Evolutionary conservation across 2,888 invertebrate genomes (phyloP), one percentile per base, ranked within the genome.

Genomic region (Phortica okadai): DNA sequence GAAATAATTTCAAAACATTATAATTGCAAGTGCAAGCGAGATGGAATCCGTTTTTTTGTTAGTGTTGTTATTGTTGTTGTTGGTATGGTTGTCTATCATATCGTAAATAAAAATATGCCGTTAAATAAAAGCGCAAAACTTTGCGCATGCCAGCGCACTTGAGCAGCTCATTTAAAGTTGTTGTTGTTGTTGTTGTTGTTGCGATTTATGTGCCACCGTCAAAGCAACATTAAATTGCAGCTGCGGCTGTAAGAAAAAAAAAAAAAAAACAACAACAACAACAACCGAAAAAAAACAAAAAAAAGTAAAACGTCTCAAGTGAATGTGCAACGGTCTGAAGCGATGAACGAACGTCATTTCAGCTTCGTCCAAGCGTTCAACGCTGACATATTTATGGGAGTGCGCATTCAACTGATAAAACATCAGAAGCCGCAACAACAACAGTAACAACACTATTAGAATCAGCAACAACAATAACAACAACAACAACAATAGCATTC

Each of bases 341-440:
- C 33, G 33, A n/a, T 69, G 66, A 66, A 69, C 59, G 59, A 16
- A n/a, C 59, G 59, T 59, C 59, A 59, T 59, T 59, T 16, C 59
- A 59, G 59, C n/a, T 59, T n/a, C 59, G 59, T 16, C 16, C 16
- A 59, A 59, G n/a, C 59, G 59, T 59, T 59, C 14, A 59, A n/a
- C 14, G 59, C 59, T 59, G 16, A 59, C 59, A 59, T 59, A 59
- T 59, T 16, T 59, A 59, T 59, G 59, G n/a, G 59, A 10, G 59
- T 59, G 16, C 59, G 59, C 59, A 16, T 16, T 59, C 59, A 21
- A 21, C 14, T 59, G 59, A 59, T 59, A 50, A 50, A 50, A 50
- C 50, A 50, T 50, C 50, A 50, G 50, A 50, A 50, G 50, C 50
- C 50, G 1, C 50, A 50, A 14, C 50, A 50, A 50, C 14, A 50